Percentiles rank a stretch among this genome's conserved stretches.
These are phyloP conservation scores for Gymnoscelis rufifasciata DNA, from an alignment of 2,888 invertebrate genomes.

Conservation along the genomic window DNA sequence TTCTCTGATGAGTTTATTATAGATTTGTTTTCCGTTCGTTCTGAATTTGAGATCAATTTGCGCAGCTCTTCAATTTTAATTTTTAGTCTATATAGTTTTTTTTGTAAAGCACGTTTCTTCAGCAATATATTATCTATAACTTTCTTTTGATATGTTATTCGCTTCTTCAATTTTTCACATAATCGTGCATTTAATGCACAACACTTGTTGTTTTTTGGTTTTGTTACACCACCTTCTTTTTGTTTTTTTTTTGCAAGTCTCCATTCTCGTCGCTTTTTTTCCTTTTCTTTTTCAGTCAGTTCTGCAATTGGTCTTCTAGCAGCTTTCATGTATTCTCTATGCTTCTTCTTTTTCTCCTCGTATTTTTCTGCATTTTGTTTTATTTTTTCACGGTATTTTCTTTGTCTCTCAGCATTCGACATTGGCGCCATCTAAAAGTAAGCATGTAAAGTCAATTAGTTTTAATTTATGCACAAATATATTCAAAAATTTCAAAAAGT, in stretches of 20 bases:
- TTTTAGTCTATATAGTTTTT: too few relatives aligned
- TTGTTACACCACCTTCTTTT: too few relatives aligned
- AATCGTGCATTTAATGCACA: too few relatives aligned
- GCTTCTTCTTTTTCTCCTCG: neutral
- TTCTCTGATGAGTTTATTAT: slow-evolving; percentile 3
- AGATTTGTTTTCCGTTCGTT: neutral
- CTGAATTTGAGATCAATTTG: too few relatives aligned
- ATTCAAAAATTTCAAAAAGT: too few relatives aligned
- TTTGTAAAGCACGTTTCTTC: too few relatives aligned
- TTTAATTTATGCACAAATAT: neutral
- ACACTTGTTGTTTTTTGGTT: too few relatives aligned
- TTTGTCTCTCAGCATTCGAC: neutral
- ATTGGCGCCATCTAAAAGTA: neutral
- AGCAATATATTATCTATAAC: too few relatives aligned
- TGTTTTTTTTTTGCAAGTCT: too few relatives aligned
- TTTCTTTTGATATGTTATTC: too few relatives aligned
- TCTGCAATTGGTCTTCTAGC: neutral
- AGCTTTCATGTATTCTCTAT: neutral
- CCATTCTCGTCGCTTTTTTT: neutral
- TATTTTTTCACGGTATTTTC: slow-evolving; percentile 1
- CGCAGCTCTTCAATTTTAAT: too few relatives aligned
- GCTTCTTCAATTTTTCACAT: too few relatives aligned
- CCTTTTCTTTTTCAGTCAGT: slow-evolving; percentile 1
- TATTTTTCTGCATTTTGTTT: slow-evolving; percentile 10
- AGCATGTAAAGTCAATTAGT: neutral